phyloP scores from a whole-genome alignment of 2,797 vertebrate species.

The Acanthis flammea region DNA sequence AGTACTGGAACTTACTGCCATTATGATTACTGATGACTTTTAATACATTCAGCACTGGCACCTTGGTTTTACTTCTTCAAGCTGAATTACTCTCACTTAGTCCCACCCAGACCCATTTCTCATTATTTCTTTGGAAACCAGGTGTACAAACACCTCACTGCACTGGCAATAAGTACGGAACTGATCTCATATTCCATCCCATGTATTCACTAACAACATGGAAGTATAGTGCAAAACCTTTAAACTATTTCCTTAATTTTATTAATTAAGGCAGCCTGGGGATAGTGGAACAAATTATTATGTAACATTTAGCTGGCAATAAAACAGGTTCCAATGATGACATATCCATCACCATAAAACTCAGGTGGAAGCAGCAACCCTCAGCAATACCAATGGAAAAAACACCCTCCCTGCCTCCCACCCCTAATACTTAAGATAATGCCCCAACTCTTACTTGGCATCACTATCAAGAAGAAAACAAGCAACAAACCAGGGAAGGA shows the following conservation, averaged over 20 bases:
- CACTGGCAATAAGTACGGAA: not conserved
- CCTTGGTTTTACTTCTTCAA: not conserved
- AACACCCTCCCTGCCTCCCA: not conserved
- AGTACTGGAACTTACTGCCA: not conserved
- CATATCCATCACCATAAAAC: not conserved
- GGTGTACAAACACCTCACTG: conserved; percentile 33
- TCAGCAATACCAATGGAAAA: not conserved
- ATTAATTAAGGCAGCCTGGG: conserved; percentile 4
- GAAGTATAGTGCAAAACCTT: not conserved
- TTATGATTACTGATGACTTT: not conserved
- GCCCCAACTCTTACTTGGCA: not conserved
- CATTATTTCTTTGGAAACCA: conserved; percentile 24
- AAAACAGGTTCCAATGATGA: not conserved
- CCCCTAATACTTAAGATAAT: not conserved
- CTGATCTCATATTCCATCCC: not conserved
- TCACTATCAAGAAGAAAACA: not conserved
- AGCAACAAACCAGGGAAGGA: not conserved
- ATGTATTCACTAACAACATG: not conserved
- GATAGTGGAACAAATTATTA: conserved; percentile 10
- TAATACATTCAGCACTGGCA: not conserved
- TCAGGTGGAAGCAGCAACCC: not conserved
- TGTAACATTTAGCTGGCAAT: not conserved
- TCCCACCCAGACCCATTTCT: not conserved
- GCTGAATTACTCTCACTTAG: not conserved
- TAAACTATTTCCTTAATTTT: not conserved